Conservation (phyloP, 2,888 invertebrate species). For the Halictus ligatus region DNA sequence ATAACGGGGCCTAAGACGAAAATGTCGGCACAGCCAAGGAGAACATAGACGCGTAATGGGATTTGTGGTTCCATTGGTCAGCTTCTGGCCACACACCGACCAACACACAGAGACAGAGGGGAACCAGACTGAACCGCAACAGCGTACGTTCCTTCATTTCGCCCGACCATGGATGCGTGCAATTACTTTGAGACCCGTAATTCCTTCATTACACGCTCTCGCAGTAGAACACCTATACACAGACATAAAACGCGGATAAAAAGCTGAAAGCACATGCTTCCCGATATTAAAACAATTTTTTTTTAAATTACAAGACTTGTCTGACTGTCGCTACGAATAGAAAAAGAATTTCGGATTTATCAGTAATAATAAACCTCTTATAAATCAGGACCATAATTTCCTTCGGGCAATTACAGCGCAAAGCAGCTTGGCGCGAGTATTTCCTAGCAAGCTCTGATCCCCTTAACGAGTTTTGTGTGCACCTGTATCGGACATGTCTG, state of each 20-base stretch:
- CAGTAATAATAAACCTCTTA: not conserved
- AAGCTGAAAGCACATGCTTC: no score
- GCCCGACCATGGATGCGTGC: conserved; percentile 35
- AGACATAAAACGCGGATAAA: not conserved
- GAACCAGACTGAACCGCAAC: conserved; percentile 52
- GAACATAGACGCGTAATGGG: conserved; percentile 64
- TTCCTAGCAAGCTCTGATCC: not conserved
- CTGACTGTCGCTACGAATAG: not conserved
- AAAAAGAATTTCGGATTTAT: not conserved
- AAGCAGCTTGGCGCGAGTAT: not conserved
- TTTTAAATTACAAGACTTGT: not conserved
- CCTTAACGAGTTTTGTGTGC: conserved; percentile 11
- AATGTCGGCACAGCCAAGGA: conserved; percentile 30
- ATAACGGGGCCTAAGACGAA: conserved; percentile 46
- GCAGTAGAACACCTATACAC: not conserved
- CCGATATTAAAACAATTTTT: not conserved
- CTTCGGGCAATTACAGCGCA: not conserved
- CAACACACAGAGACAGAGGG: conserved; percentile 53
- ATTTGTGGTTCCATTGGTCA: conserved; percentile 70
- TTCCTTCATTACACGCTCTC: conserved; percentile 4
- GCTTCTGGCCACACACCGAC: conserved; percentile 64
- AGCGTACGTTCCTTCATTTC: conserved; percentile 45
- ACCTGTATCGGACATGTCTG: conserved; percentile 7
- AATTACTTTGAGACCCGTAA: conserved; percentile 49
- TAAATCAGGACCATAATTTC: not conserved